These are phyloP conservation scores for Sceloporus undulatus DNA, from an alignment of 2,113 vertebrate species.

Conservation along the genomic window DNA sequence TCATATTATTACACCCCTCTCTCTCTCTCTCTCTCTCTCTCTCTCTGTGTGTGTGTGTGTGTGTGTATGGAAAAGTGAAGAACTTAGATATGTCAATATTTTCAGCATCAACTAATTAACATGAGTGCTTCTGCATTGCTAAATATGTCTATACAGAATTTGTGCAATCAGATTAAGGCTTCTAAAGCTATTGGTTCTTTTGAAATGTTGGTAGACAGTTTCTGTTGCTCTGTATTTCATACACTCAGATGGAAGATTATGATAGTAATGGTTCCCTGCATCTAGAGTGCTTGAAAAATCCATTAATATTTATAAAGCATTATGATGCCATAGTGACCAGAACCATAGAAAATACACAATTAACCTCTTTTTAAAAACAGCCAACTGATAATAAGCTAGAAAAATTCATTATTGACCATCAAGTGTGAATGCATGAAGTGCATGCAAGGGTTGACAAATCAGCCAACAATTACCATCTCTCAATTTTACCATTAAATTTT, in stretches of 20 bases:
- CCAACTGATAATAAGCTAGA: not conserved
- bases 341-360: constrained; percentile 14
- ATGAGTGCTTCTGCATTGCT: not conserved
- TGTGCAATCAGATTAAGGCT: not conserved
- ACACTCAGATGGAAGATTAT: not conserved
- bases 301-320: constrained; percentile 4
- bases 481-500: not conserved
- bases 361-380: constrained; percentile 2
- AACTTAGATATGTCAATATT: not conserved
- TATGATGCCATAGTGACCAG: constrained; percentile 17
- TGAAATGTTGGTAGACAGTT: not conserved
- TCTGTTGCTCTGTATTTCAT: not conserved
- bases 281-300: constrained; percentile 5
- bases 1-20: too few species aligned
- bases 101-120: constrained; percentile 1
- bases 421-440: not conserved
- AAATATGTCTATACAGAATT: not conserved
- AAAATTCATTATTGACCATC: not conserved
- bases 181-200: not conserved
- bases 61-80: not conserved
- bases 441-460: not conserved
- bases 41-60: too few species aligned
- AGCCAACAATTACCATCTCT: not conserved
- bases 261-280: not conserved
- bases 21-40: too few species aligned